Conservation (phyloP, 92 coral and sea anemone species). For the Palythoa caribaeorum region DNA sequence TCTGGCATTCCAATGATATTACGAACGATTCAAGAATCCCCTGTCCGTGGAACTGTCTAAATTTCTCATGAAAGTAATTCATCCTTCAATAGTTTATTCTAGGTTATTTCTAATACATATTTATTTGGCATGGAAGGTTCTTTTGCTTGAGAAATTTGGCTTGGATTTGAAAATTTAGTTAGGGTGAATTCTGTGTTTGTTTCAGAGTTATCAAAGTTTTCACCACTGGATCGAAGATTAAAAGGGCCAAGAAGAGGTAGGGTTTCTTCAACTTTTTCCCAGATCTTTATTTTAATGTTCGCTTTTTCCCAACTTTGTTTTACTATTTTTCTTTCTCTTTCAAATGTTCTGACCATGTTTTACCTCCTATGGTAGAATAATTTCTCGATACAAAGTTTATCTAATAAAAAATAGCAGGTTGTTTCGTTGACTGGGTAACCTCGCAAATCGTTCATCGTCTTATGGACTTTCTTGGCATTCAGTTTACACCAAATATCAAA, state of each 20-base stretch:
- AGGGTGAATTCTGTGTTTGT: neutral
- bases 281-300: neutral
- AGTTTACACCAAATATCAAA: neutral
- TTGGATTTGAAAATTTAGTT: neutral
- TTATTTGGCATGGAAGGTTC: neutral
- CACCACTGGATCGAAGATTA: neutral
- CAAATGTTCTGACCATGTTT: neutral
- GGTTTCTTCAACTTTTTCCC: neutral
- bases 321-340: neutral
- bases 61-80: constrained; percentile 45
- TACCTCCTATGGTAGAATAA: neutral
- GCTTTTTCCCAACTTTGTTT: neutral
- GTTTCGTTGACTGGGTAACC: constrained; percentile 16
- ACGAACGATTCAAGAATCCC: constrained; percentile 42
- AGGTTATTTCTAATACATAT: neutral
- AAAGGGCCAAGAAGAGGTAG: constrained; percentile 15
- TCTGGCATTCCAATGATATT: constrained; percentile 64
- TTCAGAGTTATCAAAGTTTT: neutral
- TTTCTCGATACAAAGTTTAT: neutral
- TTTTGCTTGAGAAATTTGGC: neutral
- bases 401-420: neutral
- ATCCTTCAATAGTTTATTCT: constrained; percentile 14
- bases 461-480: neutral
- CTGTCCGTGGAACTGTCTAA: constrained; percentile 9
- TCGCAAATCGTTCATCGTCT: neutral